Evolutionary conservation across 2,888 invertebrate genomes (phyloP), one percentile per base, ranked within the genome.

Genomic region (Corbicula japonica): DNA sequence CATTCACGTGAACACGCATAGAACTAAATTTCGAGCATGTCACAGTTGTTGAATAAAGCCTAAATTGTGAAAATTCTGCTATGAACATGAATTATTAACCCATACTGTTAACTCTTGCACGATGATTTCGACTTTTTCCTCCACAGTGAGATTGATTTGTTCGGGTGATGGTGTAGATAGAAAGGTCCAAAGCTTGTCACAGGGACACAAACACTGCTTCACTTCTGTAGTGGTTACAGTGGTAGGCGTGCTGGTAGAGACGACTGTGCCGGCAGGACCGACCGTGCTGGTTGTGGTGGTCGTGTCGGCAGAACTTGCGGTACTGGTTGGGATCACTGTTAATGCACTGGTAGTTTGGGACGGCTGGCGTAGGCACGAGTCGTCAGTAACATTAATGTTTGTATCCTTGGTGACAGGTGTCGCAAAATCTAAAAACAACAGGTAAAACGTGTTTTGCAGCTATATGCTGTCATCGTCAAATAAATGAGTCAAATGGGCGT

Each of bases 101-200:
- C n/a, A n/a, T n/a, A 63, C 35, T 15, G 74, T 76, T 15, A 83
- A 50, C 34, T 76, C 83, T 30, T 35, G 5, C 0, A 77, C 63
- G 18, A 81, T 76, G 10, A 60, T 38, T 34, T 80, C 76, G 2
- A 73, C 46, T 38, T 76, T 80, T 60, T 80, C 76, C 46, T 80
- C 76, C 6, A 76, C 30, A 8, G 80, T 80, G 0, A 80, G 60
- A 28, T 76, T 76, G 4, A 21, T 69, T 34, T 52, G 65, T 35
- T 76, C 76, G 12, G 72, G 58, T 23, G 56, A 21, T 28, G 72
- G 72, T 21, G 21, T 30, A 52, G 69, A 28, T 2, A 76, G 56
- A 60, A 80, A 76, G 23, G 62, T 68, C 58, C 72, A 65, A 1
- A 80, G 58, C 18, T 58, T 23, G 1, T 65, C 32, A 28, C 80